These are phyloP conservation scores for Agonopterix arenella DNA, from an alignment of 2,888 invertebrate species.

Conservation along the genomic window DNA sequence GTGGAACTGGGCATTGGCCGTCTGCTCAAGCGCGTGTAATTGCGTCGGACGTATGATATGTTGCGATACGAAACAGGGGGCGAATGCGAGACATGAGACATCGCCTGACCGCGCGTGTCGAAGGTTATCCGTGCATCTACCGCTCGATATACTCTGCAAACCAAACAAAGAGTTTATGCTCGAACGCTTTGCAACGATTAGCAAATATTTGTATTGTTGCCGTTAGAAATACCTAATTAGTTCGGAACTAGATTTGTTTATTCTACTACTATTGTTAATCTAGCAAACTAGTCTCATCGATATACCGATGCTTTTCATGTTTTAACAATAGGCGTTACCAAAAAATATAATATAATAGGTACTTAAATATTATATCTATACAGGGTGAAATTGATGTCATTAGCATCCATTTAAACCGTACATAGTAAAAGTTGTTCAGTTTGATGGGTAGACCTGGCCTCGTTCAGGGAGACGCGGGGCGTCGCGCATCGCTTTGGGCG, in stretches of 20 bases:
- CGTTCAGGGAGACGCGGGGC: too few relatives aligned
- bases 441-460: too few relatives aligned
- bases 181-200: constrained; percentile 35
- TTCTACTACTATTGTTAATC: constrained; percentile 10
- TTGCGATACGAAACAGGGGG: background rate
- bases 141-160: constrained; percentile 23
- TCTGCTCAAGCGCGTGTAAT: constrained; percentile 50
- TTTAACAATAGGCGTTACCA: too few relatives aligned
- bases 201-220: constrained; percentile 38
- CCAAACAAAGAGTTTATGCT: constrained; percentile 37
- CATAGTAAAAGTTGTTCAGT: too few relatives aligned
- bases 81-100: constrained; percentile 21
- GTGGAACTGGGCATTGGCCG: constrained; percentile 16
- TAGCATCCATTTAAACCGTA: too few relatives aligned
- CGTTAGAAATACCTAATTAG: constrained; percentile 36
- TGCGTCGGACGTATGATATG: constrained; percentile 28
- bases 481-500: too few relatives aligned
- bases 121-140: constrained; percentile 42
- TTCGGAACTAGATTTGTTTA: constrained; percentile 23
- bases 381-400: too few relatives aligned
- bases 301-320: constrained; percentile 1
- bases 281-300: background rate
- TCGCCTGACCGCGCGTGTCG: constrained; percentile 49
- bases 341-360: too few relatives aligned
- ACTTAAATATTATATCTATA: too few relatives aligned